Conservation (phyloP, 1,140 invertebrate genomes). For the Tachypleus tridentatus region DNA sequence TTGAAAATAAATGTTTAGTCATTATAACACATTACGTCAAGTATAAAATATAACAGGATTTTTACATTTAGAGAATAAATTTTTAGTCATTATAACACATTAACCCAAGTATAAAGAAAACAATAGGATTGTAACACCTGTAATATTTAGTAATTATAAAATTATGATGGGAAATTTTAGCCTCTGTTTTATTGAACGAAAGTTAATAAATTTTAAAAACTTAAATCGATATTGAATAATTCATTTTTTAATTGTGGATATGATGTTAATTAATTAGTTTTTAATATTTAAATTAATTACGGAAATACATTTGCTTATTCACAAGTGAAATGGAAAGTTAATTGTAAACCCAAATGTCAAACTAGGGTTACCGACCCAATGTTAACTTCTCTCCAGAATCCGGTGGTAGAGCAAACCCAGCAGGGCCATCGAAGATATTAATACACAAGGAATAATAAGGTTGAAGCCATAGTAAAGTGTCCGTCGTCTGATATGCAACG, state of each 20-base stretch:
- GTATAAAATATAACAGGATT: constrained; percentile 73
- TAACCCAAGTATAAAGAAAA: constrained; percentile 41
- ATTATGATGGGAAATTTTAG: no score
- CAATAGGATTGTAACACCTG: constrained; percentile 94
- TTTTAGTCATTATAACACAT: no score
- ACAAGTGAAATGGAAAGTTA: no score
- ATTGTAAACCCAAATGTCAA: no score
- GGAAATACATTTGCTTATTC: no score
- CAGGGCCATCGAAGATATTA: constrained; percentile 96
- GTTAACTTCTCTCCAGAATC: constrained; percentile 98
- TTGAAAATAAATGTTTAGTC: constrained; percentile 30
- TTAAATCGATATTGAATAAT: no score
- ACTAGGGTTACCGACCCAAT: constrained; percentile 58
- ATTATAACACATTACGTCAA: not conserved
- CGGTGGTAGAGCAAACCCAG: constrained; percentile 92
- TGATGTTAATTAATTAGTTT: no score
- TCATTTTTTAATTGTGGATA: no score
- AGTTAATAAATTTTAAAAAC: no score
- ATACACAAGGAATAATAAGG: constrained; percentile 96
- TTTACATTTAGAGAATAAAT: constrained; percentile 58
- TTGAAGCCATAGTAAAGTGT: constrained; percentile 99
- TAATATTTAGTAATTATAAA: no score
- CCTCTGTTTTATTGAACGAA: no score
- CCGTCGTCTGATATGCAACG: constrained; percentile 88
- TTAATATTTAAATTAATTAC: no score